Conservation (phyloP, 2,113 vertebrate species). For the Oncorhynchus gorbuscha region DNA sequence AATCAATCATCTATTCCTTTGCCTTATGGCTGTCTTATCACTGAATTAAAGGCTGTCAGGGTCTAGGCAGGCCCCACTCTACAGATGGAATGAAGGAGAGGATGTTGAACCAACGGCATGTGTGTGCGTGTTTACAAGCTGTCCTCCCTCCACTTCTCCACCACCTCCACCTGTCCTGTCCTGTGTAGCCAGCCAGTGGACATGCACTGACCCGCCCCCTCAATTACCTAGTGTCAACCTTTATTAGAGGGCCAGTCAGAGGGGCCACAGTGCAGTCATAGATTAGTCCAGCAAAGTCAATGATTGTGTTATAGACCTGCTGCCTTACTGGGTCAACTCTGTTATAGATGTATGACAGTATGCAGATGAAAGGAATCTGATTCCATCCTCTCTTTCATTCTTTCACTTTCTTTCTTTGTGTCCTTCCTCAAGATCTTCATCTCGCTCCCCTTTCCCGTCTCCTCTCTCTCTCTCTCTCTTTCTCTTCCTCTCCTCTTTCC, state of each 20-base stretch:
- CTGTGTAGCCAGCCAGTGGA: conserved; percentile 7
- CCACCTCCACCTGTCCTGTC: background rate
- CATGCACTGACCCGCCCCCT: conserved; percentile 13
- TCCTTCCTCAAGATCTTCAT: background rate
- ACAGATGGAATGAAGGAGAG: no score
- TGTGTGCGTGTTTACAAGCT: conserved; percentile 12
- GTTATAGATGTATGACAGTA: conserved; percentile 24
- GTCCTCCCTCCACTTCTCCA: background rate
- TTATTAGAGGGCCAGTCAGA: conserved; percentile 22
- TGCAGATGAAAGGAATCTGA: conserved; percentile 14
- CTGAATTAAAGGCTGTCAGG: conserved; percentile 43
- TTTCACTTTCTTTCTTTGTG: background rate
- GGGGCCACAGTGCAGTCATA: conserved; percentile 13
- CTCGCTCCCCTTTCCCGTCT: background rate
- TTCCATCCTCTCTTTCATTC: background rate
- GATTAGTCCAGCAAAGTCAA: conserved; percentile 38
- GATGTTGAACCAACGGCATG: no score
- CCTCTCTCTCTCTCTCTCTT: background rate
- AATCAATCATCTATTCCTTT: conserved; percentile 57
- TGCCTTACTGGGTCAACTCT: conserved; percentile 8
- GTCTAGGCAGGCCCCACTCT: background rate
- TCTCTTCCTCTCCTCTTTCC: background rate
- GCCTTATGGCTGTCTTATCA: conserved; percentile 52
- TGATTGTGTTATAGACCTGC: conserved; percentile 32
- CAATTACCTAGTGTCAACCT: conserved; percentile 31